Percentiles rank a stretch among this genome's conserved stretches.
phyloP scores from a whole-genome alignment of 2,113 vertebrate genomes.

The Tiliqua scincoides region DNA sequence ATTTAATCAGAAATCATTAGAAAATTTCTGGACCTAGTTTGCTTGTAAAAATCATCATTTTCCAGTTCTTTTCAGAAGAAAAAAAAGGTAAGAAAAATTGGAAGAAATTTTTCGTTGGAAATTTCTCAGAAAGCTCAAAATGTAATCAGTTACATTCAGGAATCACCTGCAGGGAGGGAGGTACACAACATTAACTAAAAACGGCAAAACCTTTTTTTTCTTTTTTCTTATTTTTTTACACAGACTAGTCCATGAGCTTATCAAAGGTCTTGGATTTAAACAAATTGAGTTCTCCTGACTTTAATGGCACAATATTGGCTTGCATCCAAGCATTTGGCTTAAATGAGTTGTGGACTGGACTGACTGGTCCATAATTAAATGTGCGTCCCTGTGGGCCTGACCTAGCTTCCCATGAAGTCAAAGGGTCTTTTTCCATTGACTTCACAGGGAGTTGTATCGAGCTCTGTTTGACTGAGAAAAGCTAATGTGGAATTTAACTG shows the following conservation, averaged over 20 bases:
- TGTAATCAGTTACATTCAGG: not conserved
- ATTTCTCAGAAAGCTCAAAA: not conserved
- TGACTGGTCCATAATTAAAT: not conserved
- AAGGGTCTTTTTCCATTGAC: conserved; percentile 39
- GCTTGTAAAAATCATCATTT: not conserved
- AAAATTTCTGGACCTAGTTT: not conserved
- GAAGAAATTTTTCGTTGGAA: not conserved
- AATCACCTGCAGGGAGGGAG: not conserved
- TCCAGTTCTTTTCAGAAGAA: not conserved
- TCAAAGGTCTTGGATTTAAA: not conserved
- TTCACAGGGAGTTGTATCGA: conserved; percentile 1
- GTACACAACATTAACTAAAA: not conserved
- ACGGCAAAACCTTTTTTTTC: no score
- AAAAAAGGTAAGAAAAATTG: not conserved
- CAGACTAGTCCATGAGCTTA: not conserved
- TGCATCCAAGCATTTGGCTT: conserved; percentile 12
- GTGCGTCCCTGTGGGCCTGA: not conserved
- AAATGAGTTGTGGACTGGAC: not conserved
- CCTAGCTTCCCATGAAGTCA: conserved; percentile 39
- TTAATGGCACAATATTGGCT: not conserved
- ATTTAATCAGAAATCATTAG: not conserved
- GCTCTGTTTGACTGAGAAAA: conserved; percentile 47
- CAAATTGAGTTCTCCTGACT: not conserved
- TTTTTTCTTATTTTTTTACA: not conserved
- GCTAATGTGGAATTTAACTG: conserved; percentile 58